Evolutionary conservation across 2,888 invertebrate genomes (phyloP), one percentile per base, ranked within the genome.

Genomic region (Spodoptera exigua): DNA sequence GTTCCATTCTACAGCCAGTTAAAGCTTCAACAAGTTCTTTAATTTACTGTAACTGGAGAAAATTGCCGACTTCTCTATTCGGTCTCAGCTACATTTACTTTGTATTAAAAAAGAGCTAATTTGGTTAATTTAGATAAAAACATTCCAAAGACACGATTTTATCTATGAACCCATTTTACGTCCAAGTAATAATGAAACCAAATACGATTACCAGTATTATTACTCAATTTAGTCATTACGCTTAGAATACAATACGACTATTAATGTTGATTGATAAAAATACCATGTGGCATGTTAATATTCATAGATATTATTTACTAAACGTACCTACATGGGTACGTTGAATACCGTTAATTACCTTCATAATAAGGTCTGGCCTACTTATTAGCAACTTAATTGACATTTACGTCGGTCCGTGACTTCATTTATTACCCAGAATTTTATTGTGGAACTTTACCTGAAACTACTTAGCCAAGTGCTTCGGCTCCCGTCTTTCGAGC

Each of bases 391-490:
- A 56, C 13, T 11, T 52, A 60, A 63, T 54, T 62, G 56, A 41
- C 37, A 51, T 55, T 58, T 54, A 57, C 54, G 49, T 48, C 21
- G 16, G 36, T 47, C 43, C 44, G 13, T 43, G 43, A 58, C 58
- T 74, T 61, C 53, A 63, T 74, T 68, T 57, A 58, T 60, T 63
- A 52, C 66, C 52, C 44, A 54, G 66, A 61, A 59, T 70, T 77
- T 74, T 76, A 75, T 61, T 61, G 57, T 54, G 40, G n/a, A 78
- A 75, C 62, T 77, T 79, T 59, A 73, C 60, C 69, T 69, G 74
- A 73, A 76, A 74, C 63, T 70, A 70, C 70, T 77, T 47, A 59
- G 58, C 57, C 43, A 74, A 71, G 61, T 70, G 40, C 54, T 67
- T 63, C 49, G 60, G 51, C 69, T 72, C 51, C 65, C 48, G 60